Percentiles rank a stretch among this genome's conserved stretches.
phyloP scores from a whole-genome alignment of 2,113 vertebrate genomes.

The Heterochromis multidens region DNA sequence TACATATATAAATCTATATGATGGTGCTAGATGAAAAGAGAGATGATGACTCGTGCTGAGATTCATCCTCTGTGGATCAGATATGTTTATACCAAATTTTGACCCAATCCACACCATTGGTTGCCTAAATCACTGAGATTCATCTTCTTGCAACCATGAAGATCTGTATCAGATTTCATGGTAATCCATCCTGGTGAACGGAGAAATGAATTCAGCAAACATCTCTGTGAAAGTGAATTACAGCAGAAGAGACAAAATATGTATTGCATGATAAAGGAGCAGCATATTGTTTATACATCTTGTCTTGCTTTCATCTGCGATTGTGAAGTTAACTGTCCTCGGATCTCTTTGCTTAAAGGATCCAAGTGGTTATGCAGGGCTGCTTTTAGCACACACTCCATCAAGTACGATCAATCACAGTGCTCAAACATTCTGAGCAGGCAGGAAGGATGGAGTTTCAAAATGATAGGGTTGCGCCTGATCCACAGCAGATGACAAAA shows the following conservation, averaged over 20 bases:
- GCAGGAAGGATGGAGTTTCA: conserved; percentile 44
- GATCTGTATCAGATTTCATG: neutral
- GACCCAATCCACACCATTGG: neutral
- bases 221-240: conserved; percentile 17
- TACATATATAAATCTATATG: neutral
- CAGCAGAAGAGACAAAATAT: conserved; percentile 31
- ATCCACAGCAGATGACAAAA: conserved; percentile 54
- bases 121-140: neutral
- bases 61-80: neutral
- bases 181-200: neutral
- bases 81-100: neutral
- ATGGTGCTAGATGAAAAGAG: neutral
- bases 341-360: conserved; percentile 30
- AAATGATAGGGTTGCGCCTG: conserved; percentile 36
- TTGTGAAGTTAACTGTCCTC: conserved; percentile 43
- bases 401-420: conserved; percentile 59
- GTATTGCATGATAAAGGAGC: conserved; percentile 12
- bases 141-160: neutral
- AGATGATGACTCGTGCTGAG: neutral
- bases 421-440: conserved; percentile 41
- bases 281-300: conserved; percentile 21
- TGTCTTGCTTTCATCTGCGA: conserved; percentile 14
- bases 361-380: conserved; percentile 27
- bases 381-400: conserved; percentile 48
- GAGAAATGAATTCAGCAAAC: conserved; percentile 13